Evolutionary conservation across 2,113 vertebrate genomes (phyloP).

Genomic region (Prochilodus magdalenae): DNA sequence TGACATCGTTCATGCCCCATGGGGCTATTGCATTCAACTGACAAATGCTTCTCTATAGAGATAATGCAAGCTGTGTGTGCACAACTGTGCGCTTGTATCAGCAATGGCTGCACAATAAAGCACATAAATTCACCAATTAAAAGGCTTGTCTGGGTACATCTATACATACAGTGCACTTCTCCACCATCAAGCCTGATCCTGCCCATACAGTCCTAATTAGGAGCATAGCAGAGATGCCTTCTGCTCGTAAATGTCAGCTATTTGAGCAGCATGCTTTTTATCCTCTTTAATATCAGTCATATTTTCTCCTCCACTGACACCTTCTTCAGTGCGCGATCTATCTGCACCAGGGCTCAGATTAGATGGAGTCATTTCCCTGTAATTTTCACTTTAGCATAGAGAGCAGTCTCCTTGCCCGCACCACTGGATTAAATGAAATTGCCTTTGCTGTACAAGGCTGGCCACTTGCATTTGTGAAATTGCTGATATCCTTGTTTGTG

Average conservation of each 20-base stretch:
- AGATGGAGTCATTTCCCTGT: constrained; percentile 53
- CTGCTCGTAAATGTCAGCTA: neutral
- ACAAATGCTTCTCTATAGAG: no score
- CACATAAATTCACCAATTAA: no score
- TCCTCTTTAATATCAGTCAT: neutral
- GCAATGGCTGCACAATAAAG: no score
- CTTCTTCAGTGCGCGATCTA: constrained; percentile 20
- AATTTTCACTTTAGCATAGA: constrained; percentile 51
- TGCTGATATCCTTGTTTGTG: constrained; percentile 55
- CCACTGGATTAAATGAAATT: constrained; percentile 51
- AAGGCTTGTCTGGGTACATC: no score
- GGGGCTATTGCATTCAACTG: no score
- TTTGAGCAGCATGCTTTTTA: neutral
- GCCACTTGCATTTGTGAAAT: constrained; percentile 57
- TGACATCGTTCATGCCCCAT: no score
- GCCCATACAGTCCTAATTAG: neutral
- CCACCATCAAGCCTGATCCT: neutral
- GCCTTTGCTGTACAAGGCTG: constrained; percentile 50
- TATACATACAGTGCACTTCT: neutral
- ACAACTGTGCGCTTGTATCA: no score
- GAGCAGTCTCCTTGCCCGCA: constrained; percentile 39
- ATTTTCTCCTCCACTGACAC: constrained; percentile 47
- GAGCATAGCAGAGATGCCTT: neutral
- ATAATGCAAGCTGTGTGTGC: no score
- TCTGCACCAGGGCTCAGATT: constrained; percentile 1